Base-by-base conservation (phyloP, 2,888 invertebrate species). In the Drosophila macrothrix region DNA sequence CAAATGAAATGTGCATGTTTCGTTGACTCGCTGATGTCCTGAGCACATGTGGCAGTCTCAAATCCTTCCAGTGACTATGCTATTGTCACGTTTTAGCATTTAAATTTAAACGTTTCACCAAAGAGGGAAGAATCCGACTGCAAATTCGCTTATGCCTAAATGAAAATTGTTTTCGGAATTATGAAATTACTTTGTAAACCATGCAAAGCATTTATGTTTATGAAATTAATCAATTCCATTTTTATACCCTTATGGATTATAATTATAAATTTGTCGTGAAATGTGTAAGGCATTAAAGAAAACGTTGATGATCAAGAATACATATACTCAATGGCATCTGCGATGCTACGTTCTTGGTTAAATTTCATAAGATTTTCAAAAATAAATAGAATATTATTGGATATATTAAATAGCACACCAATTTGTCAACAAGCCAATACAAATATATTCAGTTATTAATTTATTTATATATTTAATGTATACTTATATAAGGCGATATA, bases 81-180 rank as follows among this genome's bases (percentile, higher is more conserved):
- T 72, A 86, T 86, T 82, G 84, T 88, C 87, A 86, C 90, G 84
- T 84, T 86, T 86, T 88, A 90, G 74, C 90, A 88, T 90, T 90
- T 90, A 88, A 87, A 90, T 87, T 90, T 88, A 88, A 87, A 90
- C 84, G 90, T 86, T 87, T 88, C 89, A 83, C 84, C 76, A 69
- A 88, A 79, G 53, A 69, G 86, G 78, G 72, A 78, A 9, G 68
- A 62, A 64, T 60, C 67, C 66, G 59, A 66, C 71, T 60, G 73
- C 65, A 73, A 78, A 78, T 78, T 43, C 81, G 66, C 87, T 82
- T 84, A 84, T 67, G 70, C 64, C 69, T 67, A 22, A 5, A 14
- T 22, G 6, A 22, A 22, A 22, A 22, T 43, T 43, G 12, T 22
- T 5, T 43, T 5, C 22, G 43, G 22, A 12, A 43, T 43, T 43